phyloP scores from a whole-genome alignment of 2,797 vertebrate species.

The Pseudomugil gertrudae region DNA sequence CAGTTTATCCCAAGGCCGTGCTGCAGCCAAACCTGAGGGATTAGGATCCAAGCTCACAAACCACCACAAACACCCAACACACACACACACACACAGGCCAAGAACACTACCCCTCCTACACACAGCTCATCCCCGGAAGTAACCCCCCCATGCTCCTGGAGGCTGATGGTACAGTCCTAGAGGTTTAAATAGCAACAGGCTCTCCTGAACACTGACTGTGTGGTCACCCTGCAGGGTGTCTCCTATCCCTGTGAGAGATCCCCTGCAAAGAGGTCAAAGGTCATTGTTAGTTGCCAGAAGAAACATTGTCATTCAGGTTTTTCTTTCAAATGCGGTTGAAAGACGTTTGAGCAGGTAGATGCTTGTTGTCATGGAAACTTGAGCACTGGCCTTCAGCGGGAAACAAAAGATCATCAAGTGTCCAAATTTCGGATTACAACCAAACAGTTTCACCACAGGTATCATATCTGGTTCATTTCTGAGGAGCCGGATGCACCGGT shows the following conservation, averaged over 20 bases:
- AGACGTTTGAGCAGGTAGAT: constrained; percentile 27
- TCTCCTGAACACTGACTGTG: constrained; percentile 46
- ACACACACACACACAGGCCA: constrained; percentile 13
- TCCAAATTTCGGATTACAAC: constrained; percentile 13
- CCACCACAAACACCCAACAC: constrained; percentile 42
- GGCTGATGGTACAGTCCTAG: constrained; percentile 62
- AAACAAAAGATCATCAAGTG: constrained; percentile 4
- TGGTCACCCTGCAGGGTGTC: constrained; percentile 2
- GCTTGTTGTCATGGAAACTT: constrained; percentile 41
- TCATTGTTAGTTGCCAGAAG: constrained; percentile 26
- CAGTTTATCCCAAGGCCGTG: constrained; percentile 77
- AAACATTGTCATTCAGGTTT: neutral
- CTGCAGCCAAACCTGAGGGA: constrained; percentile 81
- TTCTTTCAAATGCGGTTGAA: constrained; percentile 12
- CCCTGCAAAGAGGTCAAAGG: constrained; percentile 35
- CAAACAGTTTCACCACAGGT: neutral
- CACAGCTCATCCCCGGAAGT: constrained; percentile 66
- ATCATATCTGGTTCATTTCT: constrained; percentile 17
- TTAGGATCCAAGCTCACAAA: constrained; percentile 85
- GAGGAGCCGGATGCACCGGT: neutral
- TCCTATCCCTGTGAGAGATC: constrained; percentile 4
- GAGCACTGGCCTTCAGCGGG: constrained; percentile 4
- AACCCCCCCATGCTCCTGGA: constrained; percentile 9
- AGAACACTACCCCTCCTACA: constrained; percentile 70
- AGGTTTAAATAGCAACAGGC: constrained; percentile 61